Percentiles rank a stretch among this genome's conserved stretches.
Conservation (phyloP, 2,113 vertebrate genomes). For the Rana temporaria region DNA sequence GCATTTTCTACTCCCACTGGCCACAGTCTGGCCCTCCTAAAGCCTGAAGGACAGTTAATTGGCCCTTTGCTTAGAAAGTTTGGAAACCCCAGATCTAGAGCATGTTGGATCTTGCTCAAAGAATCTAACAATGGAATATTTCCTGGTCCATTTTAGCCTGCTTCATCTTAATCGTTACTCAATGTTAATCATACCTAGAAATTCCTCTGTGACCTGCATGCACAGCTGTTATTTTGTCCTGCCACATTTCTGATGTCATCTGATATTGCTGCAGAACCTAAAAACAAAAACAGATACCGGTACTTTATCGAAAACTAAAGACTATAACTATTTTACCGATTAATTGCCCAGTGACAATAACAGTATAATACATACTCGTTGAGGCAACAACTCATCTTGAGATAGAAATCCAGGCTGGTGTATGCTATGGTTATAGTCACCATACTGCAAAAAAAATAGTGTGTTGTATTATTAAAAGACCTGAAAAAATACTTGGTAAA, state of each 20-base stretch:
- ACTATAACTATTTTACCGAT: too few species aligned
- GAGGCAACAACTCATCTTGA: slow-evolving; percentile 88
- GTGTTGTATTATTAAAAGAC: background rate
- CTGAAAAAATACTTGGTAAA: too few species aligned
- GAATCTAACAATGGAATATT: too few species aligned
- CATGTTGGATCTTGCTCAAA: too few species aligned
- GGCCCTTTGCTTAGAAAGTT: too few species aligned
- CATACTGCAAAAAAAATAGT: slow-evolving; percentile 73
- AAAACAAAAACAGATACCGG: slow-evolving; percentile 2
- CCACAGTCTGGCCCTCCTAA: too few species aligned
- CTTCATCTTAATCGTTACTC: background rate
- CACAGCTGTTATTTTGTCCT: slow-evolving; percentile 93
- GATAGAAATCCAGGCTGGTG: slow-evolving; percentile 88
- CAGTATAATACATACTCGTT: slow-evolving; percentile 76
- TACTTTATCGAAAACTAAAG: background rate
- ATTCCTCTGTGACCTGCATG: slow-evolving; percentile 91
- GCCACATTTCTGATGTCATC: slow-evolving; percentile 95
- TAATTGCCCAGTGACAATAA: too few species aligned
- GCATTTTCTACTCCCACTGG: too few species aligned
- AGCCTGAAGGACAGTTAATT: too few species aligned
- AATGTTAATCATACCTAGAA: slow-evolving; percentile 77
- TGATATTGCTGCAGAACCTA: slow-evolving; percentile 94
- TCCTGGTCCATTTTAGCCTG: too few species aligned
- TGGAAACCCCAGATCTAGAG: too few species aligned
- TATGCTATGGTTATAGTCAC: slow-evolving; percentile 88